Percentiles rank a stretch among this genome's conserved stretches.
Evolutionary conservation across 2,797 vertebrate genomes (phyloP).

Genomic region (Lemur catta): DNA sequence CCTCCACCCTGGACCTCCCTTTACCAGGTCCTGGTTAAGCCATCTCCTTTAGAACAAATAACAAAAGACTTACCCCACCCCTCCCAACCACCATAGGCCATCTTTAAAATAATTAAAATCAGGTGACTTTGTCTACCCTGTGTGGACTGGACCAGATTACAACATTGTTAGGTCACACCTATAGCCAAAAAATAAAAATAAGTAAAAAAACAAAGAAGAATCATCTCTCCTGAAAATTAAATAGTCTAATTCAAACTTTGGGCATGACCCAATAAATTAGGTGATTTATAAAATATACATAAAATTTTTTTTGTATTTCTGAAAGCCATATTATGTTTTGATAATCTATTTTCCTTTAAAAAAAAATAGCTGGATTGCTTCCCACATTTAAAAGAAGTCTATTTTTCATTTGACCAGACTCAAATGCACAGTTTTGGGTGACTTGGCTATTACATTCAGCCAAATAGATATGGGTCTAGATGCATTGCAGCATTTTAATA

Average conservation of each 20-base stretch:
- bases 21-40: no score
- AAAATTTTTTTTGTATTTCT: not conserved
- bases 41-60: no score
- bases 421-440: not conserved
- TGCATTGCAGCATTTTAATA: constrained; percentile 20
- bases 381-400: constrained; percentile 13
- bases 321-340: constrained; percentile 10
- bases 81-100: not conserved
- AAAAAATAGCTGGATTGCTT: not conserved
- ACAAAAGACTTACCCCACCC: no score
- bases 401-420: constrained; percentile 40
- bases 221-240: constrained; percentile 35
- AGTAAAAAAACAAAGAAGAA: not conserved
- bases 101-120: constrained; percentile 9
- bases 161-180: not conserved
- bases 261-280: not conserved
- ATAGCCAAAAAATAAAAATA: constrained; percentile 5
- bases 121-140: not conserved
- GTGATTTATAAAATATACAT: not conserved
- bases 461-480: not conserved
- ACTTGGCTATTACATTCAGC: not conserved
- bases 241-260: not conserved
- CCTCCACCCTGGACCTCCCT: no score
- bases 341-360: not conserved
- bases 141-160: not conserved